Percentiles rank a stretch among this genome's conserved stretches.
Conservation (phyloP, 1,140 invertebrate species). For the Saccostrea glomerata region DNA sequence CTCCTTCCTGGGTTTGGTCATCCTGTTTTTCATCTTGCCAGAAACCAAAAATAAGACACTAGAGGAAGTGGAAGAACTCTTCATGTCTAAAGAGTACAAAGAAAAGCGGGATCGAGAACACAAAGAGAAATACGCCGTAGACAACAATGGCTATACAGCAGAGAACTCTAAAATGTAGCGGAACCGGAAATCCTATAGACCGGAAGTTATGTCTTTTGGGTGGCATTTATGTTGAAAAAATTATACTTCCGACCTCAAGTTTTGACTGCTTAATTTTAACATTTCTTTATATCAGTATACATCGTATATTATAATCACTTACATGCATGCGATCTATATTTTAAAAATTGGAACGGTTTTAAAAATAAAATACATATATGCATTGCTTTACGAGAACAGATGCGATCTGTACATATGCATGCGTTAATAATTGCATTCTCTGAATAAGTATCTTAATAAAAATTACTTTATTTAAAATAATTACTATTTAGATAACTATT, state of each 20-base stretch:
- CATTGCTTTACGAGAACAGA: too few relatives aligned
- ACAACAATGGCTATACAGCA: not conserved
- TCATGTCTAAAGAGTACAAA: conserved; percentile 69
- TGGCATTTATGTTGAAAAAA: not conserved
- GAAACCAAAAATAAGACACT: conserved; percentile 94
- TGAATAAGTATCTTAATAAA: too few relatives aligned
- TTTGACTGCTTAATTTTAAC: too few relatives aligned
- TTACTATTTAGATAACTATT: too few relatives aligned
- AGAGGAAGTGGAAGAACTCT: conserved; percentile 88
- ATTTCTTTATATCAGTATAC: too few relatives aligned
- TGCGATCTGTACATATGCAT: too few relatives aligned
- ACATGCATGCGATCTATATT: too few relatives aligned
- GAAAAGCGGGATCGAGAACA: not conserved
- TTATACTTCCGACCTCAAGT: not conserved
- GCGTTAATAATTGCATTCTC: too few relatives aligned
- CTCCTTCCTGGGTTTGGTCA: conserved; percentile 86
- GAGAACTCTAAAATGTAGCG: conserved; percentile 18
- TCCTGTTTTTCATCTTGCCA: conserved; percentile 90
- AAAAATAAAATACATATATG: too few relatives aligned
- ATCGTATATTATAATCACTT: too few relatives aligned
- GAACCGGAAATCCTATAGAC: not conserved
- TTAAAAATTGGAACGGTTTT: too few relatives aligned
- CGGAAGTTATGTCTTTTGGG: not conserved
- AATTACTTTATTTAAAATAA: too few relatives aligned
- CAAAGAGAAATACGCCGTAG: not conserved